Percentiles rank a stretch among this genome's conserved stretches.
phyloP scores from a whole-genome alignment of 2,113 vertebrate species.

The Motacilla tschutschensis region DNA sequence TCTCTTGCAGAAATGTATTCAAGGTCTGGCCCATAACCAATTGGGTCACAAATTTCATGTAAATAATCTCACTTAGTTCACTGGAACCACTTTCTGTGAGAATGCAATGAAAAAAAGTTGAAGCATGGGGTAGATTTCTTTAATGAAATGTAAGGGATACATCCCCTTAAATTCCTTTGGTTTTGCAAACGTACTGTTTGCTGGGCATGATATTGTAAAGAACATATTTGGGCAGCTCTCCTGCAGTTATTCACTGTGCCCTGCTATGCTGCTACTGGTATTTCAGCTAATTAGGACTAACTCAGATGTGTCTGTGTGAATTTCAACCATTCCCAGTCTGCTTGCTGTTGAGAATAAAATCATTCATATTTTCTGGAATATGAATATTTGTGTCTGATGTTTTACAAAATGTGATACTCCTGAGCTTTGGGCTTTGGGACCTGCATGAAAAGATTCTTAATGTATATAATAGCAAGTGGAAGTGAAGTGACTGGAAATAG shows the following conservation, averaged over 20 bases:
- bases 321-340: neutral
- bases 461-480: neutral
- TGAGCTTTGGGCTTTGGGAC: neutral
- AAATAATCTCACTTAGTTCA: neutral
- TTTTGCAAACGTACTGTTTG: neutral
- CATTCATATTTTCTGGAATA: neutral
- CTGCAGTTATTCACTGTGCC: neutral
- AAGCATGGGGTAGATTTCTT: neutral
- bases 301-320: neutral
- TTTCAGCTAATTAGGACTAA: neutral
- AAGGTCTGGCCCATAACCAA: neutral
- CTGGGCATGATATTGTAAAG: neutral
- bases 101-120: rapidly evolving
- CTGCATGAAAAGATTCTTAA: neutral
- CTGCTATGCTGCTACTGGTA: neutral
- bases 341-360: neutral
- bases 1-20: neutral
- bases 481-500: neutral
- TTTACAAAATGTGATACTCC: neutral
- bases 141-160: neutral
- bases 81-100: neutral
- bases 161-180: neutral
- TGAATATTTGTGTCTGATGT: slow-evolving; percentile 3
- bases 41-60: neutral
- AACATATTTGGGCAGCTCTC: neutral